A percentile compares a stretch with the other conserved stretches of the same genome.
phyloP scores from a whole-genome alignment of 64 coral and sea anemone species.

The Actinia tenebrosa region DNA sequence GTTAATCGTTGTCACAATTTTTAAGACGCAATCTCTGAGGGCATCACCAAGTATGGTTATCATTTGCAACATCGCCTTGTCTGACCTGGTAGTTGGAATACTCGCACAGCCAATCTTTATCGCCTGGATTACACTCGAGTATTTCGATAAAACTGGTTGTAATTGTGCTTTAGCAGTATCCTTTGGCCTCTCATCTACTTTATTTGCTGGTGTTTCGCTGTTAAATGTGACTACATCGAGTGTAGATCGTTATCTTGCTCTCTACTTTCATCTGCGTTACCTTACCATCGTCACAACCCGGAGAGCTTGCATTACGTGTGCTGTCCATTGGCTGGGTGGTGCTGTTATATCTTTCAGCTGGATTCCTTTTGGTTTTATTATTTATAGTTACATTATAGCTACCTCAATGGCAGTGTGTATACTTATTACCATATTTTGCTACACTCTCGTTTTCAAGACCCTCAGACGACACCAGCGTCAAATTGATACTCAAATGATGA shows the following conservation, averaged over 20 bases:
- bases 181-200: conserved; percentile 1
- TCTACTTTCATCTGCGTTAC: conserved; percentile 15
- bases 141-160: not conserved
- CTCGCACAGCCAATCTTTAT: conserved; percentile 25
- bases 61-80: conserved; percentile 26
- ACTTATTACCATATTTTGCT: not conserved
- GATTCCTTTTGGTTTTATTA: not conserved
- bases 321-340: not conserved
- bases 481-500: not conserved
- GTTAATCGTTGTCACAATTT: conserved; percentile 10
- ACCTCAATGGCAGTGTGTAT: not conserved
- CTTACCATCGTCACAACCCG: not conserved
- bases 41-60: not conserved
- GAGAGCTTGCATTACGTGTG: not conserved
- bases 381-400: not conserved
- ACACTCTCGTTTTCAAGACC: not conserved
- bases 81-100: conserved; percentile 17
- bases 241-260: conserved; percentile 6
- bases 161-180: not conserved
- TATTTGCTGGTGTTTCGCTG: conserved; percentile 19
- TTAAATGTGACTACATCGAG: not conserved
- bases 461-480: conserved; percentile 6
- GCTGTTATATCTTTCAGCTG: not conserved
- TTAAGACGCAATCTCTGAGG: not conserved
- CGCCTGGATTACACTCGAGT: not conserved